phyloP scores from a whole-genome alignment of 2,888 invertebrate genomes.

The Tipula vernalis region DNA sequence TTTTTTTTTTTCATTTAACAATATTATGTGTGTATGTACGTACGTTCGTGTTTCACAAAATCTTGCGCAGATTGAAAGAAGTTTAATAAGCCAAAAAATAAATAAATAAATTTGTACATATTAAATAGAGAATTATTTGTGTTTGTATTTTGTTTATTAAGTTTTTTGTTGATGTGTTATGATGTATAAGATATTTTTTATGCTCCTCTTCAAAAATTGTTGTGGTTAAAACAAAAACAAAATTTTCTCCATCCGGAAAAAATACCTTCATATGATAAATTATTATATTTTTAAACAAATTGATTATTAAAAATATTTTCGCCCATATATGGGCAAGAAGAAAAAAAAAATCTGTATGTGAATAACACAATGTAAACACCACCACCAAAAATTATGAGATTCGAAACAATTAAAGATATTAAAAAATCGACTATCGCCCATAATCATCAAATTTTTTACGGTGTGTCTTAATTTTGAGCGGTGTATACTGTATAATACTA shows the following conservation, averaged over 20 bases:
- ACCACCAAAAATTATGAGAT: too few species aligned
- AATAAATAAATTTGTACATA: background rate
- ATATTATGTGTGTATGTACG: background rate
- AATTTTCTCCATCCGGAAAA: background rate
- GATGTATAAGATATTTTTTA: background rate
- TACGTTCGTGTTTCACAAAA: background rate
- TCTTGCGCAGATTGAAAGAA: background rate
- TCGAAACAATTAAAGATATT: too few species aligned
- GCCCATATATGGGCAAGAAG: background rate
- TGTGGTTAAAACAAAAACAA: background rate
- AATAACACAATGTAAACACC: too few species aligned
- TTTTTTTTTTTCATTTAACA: background rate
- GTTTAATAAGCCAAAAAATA: background rate
- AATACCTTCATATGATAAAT: background rate
- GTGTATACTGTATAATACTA: background rate
- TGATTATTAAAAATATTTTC: background rate
- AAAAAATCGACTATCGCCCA: too few species aligned
- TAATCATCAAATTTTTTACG: too few species aligned
- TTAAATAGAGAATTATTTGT: background rate
- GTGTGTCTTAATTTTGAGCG: too few species aligned
- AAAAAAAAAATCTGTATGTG: background rate
- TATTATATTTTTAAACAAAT: background rate
- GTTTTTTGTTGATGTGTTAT: background rate
- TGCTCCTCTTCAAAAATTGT: background rate
- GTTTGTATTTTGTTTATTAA: background rate